Conservation (phyloP, 2,113 vertebrate genomes). For the Xiphorhynchus elegans region DNA sequence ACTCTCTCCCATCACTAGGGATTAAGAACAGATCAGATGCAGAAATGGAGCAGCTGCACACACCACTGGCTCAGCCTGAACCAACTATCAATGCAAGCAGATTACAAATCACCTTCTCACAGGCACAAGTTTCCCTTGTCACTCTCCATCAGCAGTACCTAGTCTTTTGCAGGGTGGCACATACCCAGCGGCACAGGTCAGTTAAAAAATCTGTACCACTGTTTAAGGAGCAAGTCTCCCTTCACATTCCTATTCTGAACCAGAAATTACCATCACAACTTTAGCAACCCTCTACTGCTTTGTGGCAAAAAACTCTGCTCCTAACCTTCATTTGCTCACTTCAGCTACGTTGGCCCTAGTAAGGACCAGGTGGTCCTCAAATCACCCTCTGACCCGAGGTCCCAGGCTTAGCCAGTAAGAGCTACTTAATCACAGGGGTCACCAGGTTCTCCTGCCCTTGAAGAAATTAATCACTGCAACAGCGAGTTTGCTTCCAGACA, state of each 20-base stretch:
- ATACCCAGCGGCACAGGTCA: neutral
- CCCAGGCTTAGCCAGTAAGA: neutral
- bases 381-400: neutral
- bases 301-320: neutral
- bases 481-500: accelerated
- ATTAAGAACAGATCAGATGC: conserved; percentile 41
- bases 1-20: conserved; percentile 2
- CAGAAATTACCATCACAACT: neutral
- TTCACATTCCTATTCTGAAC: neutral
- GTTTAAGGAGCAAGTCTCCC: neutral
- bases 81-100: neutral
- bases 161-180: neutral
- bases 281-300: neutral
- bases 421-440: neutral
- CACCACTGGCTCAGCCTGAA: neutral
- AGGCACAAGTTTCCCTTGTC: neutral
- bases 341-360: neutral
- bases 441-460: neutral
- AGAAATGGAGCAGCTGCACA: conserved; percentile 22
- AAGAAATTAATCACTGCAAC: neutral
- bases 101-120: neutral
- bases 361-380: neutral
- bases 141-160: neutral
- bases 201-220: neutral
- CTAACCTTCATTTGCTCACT: neutral